These are phyloP conservation scores for Liasis olivaceus DNA, from an alignment of 2,797 vertebrate species.

Conservation along the genomic window DNA sequence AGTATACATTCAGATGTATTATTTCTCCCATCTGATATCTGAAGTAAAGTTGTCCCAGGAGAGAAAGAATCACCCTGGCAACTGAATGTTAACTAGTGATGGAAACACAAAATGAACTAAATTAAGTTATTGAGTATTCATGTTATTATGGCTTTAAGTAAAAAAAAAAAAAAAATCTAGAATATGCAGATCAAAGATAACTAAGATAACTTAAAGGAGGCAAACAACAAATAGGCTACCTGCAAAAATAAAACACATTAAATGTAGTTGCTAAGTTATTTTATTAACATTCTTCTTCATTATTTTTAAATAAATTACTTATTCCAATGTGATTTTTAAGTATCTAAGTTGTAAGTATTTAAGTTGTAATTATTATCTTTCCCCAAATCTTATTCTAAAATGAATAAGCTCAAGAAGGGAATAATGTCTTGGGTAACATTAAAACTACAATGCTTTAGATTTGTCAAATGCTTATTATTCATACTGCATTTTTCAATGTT, in stretches of 20 bases:
- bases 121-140: constrained; percentile 61
- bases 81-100: constrained; percentile 61
- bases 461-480: background rate
- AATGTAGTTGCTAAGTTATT: background rate
- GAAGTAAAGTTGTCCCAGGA: background rate
- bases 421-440: background rate
- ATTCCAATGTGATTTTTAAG: background rate
- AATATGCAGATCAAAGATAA: background rate
- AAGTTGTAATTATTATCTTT: background rate
- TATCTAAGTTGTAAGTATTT: too few species aligned
- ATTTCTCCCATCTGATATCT: background rate
- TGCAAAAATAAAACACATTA: background rate
- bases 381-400: background rate
- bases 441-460: background rate
- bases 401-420: background rate
- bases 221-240: background rate
- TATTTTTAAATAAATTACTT: background rate
- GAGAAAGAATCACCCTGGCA: constrained; percentile 46
- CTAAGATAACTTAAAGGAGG: background rate
- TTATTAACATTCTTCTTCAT: background rate
- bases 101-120: constrained; percentile 68
- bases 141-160: constrained; percentile 51
- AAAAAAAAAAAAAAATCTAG: background rate
- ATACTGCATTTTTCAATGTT: background rate
- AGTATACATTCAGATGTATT: background rate